phyloP scores from a whole-genome alignment of 2,888 invertebrate genomes.

The Linyphia triangularis region DNA sequence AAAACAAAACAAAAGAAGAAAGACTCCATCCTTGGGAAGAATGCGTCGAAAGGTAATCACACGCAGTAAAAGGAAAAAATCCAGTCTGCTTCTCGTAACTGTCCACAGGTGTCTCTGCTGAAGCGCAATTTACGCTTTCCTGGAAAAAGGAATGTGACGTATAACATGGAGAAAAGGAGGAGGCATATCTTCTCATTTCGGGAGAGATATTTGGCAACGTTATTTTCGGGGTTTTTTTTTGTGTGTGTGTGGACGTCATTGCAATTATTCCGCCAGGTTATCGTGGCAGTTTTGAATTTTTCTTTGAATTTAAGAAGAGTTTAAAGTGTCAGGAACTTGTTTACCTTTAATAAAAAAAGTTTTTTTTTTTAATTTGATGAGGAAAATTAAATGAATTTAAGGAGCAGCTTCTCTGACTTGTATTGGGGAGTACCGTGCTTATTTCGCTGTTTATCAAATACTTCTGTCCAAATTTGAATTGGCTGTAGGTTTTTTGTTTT shows the following conservation, averaged over 20 bases:
- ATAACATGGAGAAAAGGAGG: neutral
- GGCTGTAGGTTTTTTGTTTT: no score
- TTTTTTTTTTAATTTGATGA: no score
- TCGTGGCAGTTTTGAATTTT: neutral
- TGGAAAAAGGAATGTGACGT: neutral
- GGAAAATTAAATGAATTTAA: no score
- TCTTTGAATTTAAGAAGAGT: no score
- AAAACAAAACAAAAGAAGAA: neutral
- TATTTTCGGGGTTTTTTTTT: neutral
- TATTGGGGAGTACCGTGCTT: no score
- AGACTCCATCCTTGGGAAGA: neutral
- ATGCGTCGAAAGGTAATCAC: neutral
- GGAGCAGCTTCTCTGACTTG: no score
- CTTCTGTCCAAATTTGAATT: no score
- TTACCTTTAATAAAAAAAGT: no score
- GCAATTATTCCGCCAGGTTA: neutral
- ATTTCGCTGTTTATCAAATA: no score
- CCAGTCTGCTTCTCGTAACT: conserved; percentile 19
- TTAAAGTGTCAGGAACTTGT: no score
- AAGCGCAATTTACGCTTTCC: neutral
- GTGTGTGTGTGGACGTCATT: neutral
- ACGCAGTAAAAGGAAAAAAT: neutral
- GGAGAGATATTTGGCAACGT: conserved; percentile 3
- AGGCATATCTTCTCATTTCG: conserved; percentile 14
- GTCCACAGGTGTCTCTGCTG: conserved; percentile 5